These are phyloP conservation scores for Crocuta crocuta DNA, from an alignment of 2,113 vertebrate species.

Conservation along the genomic window DNA sequence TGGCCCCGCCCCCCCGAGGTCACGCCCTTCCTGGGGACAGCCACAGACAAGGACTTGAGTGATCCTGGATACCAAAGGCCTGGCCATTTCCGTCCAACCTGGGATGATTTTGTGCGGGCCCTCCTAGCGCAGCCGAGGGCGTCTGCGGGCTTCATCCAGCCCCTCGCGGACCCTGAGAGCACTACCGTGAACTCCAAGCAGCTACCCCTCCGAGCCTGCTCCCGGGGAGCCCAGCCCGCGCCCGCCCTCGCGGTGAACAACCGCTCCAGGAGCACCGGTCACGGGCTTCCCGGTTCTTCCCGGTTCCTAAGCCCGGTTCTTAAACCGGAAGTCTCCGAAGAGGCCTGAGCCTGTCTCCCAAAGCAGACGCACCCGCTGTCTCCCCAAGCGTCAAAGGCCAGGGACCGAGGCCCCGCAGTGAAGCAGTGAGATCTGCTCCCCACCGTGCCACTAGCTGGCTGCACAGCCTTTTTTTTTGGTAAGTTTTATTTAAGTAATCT, in stretches of 20 bases:
- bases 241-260: neutral
- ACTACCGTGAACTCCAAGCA: accelerated
- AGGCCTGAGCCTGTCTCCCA: neutral
- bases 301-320: neutral
- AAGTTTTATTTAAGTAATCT: too few relatives aligned
- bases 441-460: neutral
- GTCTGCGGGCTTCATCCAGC: too few relatives aligned
- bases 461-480: too few relatives aligned
- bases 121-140: accelerated
- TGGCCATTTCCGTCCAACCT: neutral
- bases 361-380: neutral
- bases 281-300: neutral
- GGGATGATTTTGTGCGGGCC: too few relatives aligned
- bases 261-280: neutral
- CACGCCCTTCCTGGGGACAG: neutral
- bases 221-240: neutral
- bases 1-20: neutral
- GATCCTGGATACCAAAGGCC: neutral
- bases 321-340: neutral
- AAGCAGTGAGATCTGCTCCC: neutral
- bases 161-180: too few relatives aligned
- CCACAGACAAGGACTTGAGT: neutral
- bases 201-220: neutral
- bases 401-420: neutral
- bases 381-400: neutral